These are phyloP conservation scores for Girardinichthys multiradiatus DNA, from an alignment of 2,113 vertebrate genomes.

Conservation along the genomic window DNA sequence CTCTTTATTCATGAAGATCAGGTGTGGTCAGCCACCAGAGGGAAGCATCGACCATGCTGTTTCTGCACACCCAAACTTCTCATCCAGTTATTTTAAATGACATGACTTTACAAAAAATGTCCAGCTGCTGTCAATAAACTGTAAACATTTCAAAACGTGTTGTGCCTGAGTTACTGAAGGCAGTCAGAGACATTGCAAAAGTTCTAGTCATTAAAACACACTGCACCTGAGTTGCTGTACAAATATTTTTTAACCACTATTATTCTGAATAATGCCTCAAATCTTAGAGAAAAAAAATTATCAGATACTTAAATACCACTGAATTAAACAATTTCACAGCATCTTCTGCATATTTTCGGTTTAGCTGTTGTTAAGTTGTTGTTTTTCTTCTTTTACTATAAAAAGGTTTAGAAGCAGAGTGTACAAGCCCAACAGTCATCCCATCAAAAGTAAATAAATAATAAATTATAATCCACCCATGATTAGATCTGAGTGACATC, in stretches of 20 bases:
- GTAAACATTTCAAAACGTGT: not conserved
- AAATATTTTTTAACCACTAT: not conserved
- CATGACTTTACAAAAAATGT: constrained; percentile 3
- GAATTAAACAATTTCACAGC: not conserved
- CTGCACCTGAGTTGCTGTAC: constrained; percentile 8
- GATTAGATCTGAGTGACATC: constrained; percentile 15
- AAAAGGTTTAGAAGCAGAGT: not conserved
- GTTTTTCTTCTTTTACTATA: constrained; percentile 1
- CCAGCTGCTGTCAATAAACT: not conserved
- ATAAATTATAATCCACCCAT: constrained; percentile 2
- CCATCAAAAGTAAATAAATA: not conserved
- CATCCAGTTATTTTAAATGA: constrained; percentile 1
- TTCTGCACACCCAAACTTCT: not conserved
- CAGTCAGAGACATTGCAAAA: constrained; percentile 1
- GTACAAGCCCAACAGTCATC: not conserved
- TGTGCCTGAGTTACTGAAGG: not conserved
- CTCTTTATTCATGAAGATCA: not conserved
- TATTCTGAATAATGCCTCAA: not conserved
- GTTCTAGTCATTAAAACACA: constrained; percentile 24
- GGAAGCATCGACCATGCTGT: constrained; percentile 7
- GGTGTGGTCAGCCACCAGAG: constrained; percentile 31
- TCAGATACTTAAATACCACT: not conserved
- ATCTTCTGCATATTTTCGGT: not conserved
- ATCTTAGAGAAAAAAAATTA: not conserved
- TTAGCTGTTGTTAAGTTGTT: no score